phyloP scores from a whole-genome alignment of 2,797 vertebrate species.

The Galagoides demidoff region DNA sequence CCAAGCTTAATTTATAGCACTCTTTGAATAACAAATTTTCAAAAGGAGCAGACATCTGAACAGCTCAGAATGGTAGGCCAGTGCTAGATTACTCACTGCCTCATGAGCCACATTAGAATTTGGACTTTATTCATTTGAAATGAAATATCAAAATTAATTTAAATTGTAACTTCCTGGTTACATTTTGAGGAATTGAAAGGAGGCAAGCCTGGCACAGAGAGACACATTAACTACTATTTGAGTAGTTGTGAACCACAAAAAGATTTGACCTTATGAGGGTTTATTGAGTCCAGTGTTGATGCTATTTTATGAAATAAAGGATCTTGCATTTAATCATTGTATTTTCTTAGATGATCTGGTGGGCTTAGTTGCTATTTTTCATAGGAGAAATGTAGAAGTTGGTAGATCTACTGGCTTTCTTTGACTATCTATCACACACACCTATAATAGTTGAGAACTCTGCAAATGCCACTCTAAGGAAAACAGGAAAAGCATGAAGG shows the following conservation, averaged over 20 bases:
- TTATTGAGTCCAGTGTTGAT: slow-evolving; percentile 49
- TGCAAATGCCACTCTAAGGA: background rate
- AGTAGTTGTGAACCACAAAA: slow-evolving; percentile 21
- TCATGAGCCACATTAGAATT: background rate
- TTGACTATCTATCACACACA: background rate
- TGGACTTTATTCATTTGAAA: background rate
- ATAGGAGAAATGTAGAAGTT: background rate
- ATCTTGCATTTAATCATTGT: background rate
- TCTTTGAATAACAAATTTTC: slow-evolving; percentile 2
- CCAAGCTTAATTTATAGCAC: background rate
- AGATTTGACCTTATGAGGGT: background rate
- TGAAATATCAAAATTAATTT: slow-evolving; percentile 20
- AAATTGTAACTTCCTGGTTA: slow-evolving; percentile 29
- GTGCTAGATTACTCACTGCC: background rate
- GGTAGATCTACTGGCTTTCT: background rate
- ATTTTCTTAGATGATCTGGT: background rate
- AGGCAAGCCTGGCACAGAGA: background rate
- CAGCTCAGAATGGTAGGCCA: background rate
- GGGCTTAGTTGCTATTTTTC: slow-evolving; percentile 25
- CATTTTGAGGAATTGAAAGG: slow-evolving; percentile 36
- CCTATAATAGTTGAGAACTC: background rate
- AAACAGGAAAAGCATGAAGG: background rate
- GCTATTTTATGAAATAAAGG: background rate
- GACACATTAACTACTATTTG: slow-evolving; percentile 13
- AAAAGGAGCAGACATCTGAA: background rate